Evolutionary conservation across 2,797 vertebrate genomes (phyloP), one percentile per base, ranked within the genome.

Genomic region (Semaprochilodus insignis): DNA sequence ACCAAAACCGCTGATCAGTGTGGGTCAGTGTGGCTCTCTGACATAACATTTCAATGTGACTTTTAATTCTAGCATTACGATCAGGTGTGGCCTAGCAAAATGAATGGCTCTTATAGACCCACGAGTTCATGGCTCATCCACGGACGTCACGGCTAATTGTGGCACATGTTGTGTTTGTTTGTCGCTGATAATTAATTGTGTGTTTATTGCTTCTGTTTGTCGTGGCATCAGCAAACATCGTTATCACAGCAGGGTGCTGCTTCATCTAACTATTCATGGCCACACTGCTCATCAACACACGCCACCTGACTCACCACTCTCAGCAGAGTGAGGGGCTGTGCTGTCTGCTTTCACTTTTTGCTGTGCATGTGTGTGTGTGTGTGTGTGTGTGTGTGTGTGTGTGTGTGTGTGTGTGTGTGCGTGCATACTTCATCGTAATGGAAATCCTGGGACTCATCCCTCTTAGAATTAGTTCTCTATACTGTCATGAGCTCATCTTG

Each of bases 201-300:
- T 83, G 88, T 87, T 90, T 85, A 85, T 85, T 89, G 79, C 60
- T 78, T 85, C 76, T 65, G 76, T 82, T 86, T 82, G 76, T 87
- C 63, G 79, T 78, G 57, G 85, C 85, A 87, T 88, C 57, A 75
- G 80, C 83, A 87, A 88, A 87, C 87, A 82, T 75, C 81, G 83
- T 86, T 87, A 88, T 86, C 89, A 82, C 87, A 86, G 79, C 77
- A 60, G 87, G 87, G 83, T 71, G 63, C 71, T 57, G 67, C 77
- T 73, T 74, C 84, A 84, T 87, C 78, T 86, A 67, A 69, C 71
- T 87, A 88, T 88, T 88, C 84, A 88, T 86, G 83, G 86, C 81
- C 69, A 74, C 25, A 44, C 34, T 21, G 72, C 70, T 79, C 75
- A 44, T 87, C 82, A 81, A 72, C 85, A 85, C 67, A 81, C 60